Conservation (phyloP, 2,797 vertebrate genomes). For the Trachops cirrhosus region DNA sequence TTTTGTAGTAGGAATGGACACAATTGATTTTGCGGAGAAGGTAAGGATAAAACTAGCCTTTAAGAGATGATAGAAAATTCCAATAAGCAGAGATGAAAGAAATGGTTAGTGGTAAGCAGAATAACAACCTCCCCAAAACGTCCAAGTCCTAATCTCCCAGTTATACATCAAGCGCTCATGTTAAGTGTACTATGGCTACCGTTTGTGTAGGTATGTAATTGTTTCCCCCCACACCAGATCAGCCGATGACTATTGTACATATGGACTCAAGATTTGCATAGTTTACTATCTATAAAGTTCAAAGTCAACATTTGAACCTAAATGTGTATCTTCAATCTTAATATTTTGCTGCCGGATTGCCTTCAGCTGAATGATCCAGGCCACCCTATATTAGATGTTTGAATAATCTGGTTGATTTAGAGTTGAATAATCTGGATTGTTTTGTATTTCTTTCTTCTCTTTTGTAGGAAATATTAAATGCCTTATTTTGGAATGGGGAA, state of each 20-base stretch:
- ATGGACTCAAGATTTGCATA: background rate
- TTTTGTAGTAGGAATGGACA: background rate
- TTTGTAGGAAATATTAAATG: background rate
- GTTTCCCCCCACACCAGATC: background rate
- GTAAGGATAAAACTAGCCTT: background rate
- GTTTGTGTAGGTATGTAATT: background rate
- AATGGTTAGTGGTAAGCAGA: background rate
- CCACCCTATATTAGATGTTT: background rate
- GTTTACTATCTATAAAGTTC: background rate
- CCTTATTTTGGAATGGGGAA: background rate
- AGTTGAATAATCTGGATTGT: no score
- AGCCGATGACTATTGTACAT: background rate
- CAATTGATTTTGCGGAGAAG: background rate
- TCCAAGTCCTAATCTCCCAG: background rate
- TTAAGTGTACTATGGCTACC: accelerated
- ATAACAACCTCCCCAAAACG: background rate
- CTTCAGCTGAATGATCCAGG: background rate
- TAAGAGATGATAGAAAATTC: background rate
- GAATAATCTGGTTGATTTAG: background rate
- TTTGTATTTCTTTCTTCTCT: background rate
- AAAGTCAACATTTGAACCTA: background rate
- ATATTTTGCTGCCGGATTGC: background rate
- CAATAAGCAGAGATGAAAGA: background rate
- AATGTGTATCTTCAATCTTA: background rate
- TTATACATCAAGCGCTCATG: background rate